Evolutionary conservation across 2,797 vertebrate species (phyloP), one percentile per base, ranked within the genome.

Genomic region (Harpagifer antarcticus): DNA sequence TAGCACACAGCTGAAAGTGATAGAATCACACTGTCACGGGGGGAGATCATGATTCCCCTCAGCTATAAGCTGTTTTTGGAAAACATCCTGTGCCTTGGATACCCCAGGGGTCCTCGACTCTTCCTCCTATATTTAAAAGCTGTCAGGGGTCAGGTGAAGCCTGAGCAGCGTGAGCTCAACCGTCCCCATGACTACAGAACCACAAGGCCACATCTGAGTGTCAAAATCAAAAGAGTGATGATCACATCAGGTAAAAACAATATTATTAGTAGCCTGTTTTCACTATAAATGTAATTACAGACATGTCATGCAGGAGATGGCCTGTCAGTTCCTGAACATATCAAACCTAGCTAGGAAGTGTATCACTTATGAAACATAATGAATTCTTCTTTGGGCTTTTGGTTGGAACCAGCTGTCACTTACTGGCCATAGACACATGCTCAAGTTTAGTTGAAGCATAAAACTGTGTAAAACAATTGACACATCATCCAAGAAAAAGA

Each of bases 41-140:
- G 86, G 85, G 77, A 78, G 71, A 77, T 84, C 76, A 66, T 61
- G 78, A 82, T 86, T 89, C 86, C 88, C 84, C 75, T 82, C 71
- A 86, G 85, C 81, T 80, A 75, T 87, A 87, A 90, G 84, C 87
- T 92, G 85, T 89, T 89, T 91, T 88, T 91, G 91, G 86, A 92
- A 92, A 92, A 89, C 86, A 92, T 92, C 87, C 79, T 68, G 75
- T 71, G 85, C 86, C 78, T 74, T 49, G 78, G 82, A 78, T 63
- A 81, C 85, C 84, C 69, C 77, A 45, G 75, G 84, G 85, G 78
- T 72, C 70, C 83, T 79, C 16, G 31, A 84, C 88, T 79, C 74
- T 68, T 77, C 53, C 61, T 50, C 79, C 67, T 87, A 78, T 86
- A 80, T 89, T 87, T 88, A 86, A 89, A 85, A 90, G 76, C 84